These are phyloP conservation scores for Apamea epomidion DNA, from an alignment of 2,888 invertebrate genomes.

Conservation along the genomic window DNA sequence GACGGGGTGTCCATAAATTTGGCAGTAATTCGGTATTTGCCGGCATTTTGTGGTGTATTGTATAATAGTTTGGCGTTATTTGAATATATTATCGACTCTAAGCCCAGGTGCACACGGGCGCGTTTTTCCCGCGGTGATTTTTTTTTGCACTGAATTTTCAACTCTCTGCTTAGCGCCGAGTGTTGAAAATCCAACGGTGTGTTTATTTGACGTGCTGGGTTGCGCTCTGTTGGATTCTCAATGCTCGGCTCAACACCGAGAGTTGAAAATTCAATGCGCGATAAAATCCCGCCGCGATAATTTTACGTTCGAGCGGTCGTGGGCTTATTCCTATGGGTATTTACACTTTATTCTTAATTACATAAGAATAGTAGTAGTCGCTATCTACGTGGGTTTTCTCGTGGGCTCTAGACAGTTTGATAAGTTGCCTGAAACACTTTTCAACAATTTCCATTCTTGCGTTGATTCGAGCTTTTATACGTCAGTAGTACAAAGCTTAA, in stretches of 20 bases:
- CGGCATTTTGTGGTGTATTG: conserved; percentile 44
- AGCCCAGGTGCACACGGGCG: not conserved
- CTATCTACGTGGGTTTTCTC: not conserved
- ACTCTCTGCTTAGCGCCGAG: no score
- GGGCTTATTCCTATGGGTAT: no score
- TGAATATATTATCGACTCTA: not conserved
- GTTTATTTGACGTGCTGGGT: no score
- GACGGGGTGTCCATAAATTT: conserved; percentile 48
- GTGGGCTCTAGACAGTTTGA: not conserved
- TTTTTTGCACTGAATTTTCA: not conserved
- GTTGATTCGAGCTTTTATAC: not conserved
- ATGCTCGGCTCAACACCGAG: no score
- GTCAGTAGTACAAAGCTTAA: no score
- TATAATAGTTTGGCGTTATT: conserved; percentile 49
- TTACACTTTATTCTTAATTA: not conserved
- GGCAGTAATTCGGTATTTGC: conserved; percentile 47
- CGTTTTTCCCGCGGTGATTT: not conserved
- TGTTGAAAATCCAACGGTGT: not conserved
- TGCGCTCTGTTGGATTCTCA: no score
- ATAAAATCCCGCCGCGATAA: no score
- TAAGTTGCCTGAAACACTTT: not conserved
- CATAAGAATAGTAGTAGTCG: no score
- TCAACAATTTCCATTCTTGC: not conserved
- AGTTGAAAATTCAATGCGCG: no score
- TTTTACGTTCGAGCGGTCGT: no score